Percentiles rank a stretch among this genome's conserved stretches.
Conservation (phyloP, 2,113 vertebrate species). For the Carassius auratus region DNA sequence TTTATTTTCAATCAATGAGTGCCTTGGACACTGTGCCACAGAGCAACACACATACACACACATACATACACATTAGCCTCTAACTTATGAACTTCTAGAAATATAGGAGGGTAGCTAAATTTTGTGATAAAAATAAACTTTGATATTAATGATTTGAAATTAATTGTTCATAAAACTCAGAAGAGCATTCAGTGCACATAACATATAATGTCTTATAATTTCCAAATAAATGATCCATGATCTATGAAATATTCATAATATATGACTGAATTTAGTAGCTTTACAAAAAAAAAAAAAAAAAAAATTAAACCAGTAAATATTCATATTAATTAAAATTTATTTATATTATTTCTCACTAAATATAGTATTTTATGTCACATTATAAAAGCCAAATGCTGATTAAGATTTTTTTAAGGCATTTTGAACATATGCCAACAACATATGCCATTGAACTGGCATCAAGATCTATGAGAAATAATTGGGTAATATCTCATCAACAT, state of each 20-base stretch:
- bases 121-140: background rate
- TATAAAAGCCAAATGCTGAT: background rate
- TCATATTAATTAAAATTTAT: background rate
- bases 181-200: background rate
- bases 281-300: background rate
- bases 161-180: background rate
- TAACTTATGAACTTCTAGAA: conserved; percentile 1
- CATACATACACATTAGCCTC: conserved; percentile 45
- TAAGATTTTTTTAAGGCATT: background rate
- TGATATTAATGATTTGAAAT: background rate
- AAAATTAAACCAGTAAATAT: background rate
- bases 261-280: background rate
- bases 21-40: conserved; percentile 65
- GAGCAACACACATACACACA: conserved; percentile 57
- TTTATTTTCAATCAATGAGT: conserved; percentile 67
- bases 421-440: background rate
- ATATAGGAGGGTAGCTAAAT: background rate
- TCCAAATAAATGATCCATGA: too few species aligned
- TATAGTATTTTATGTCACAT: background rate
- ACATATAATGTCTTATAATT: background rate
- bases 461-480: background rate
- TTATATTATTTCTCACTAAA: background rate
- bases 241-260: too few species aligned
- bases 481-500: background rate
- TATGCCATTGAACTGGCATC: background rate